Conservation (phyloP, 2,888 invertebrate species). For the Mesorhabditis spiculigera region DNA sequence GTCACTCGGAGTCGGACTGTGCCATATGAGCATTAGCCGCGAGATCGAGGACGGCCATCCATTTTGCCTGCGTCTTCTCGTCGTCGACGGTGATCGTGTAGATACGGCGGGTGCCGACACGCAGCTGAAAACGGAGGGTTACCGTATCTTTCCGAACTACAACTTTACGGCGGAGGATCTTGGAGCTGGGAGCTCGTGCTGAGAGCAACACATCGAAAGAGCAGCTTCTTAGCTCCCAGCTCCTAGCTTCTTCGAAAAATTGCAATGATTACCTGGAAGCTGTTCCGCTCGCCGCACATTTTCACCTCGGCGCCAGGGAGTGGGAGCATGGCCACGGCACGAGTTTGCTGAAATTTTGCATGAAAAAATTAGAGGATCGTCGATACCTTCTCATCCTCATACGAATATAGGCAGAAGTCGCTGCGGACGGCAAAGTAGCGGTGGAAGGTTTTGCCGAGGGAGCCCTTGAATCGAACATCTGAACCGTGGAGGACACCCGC, state of each 20-base stretch:
- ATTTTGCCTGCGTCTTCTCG: conserved; percentile 46
- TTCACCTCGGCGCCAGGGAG: conserved; percentile 52
- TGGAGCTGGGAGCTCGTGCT: too few relatives aligned
- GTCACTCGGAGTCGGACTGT: conserved; percentile 8
- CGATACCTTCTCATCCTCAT: conserved; percentile 38
- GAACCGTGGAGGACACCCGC: background rate
- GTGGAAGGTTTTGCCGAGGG: conserved; percentile 33
- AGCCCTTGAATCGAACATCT: conserved; percentile 17
- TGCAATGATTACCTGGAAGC: conserved; percentile 26
- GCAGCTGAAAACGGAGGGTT: conserved; percentile 14
- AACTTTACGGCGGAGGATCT: too few relatives aligned
- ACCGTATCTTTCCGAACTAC: too few relatives aligned
- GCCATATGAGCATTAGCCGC: conserved; percentile 50
- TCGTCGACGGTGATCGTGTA: conserved; percentile 44
- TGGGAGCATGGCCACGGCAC: conserved; percentile 53
- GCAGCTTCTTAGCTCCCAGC: too few relatives aligned
- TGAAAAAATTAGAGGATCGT: background rate
- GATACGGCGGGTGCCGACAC: conserved; percentile 43
- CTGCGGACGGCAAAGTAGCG: conserved; percentile 52
- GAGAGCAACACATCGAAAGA: too few relatives aligned
- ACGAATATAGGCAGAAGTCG: conserved; percentile 57
- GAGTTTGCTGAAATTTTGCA: conserved; percentile 39
- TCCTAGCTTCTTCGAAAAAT: background rate
- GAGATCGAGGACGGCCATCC: conserved; percentile 55
- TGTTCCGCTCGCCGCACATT: conserved; percentile 39